Evolutionary conservation across 2,797 vertebrate genomes (phyloP).

Genomic region (Eulemur rubriventer): DNA sequence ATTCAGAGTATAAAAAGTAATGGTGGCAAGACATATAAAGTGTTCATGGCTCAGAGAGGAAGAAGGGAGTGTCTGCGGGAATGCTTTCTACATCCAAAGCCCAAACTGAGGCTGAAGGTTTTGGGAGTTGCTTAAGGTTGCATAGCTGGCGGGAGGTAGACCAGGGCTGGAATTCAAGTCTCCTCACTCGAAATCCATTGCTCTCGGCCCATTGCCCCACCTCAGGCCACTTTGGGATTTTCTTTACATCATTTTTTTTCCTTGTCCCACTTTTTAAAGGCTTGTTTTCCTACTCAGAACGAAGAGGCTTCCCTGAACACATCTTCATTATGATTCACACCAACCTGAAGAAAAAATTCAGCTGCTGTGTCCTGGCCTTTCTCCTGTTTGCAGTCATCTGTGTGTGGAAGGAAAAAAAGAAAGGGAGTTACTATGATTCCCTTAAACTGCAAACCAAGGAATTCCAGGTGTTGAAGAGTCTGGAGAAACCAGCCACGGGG

Average conservation of each 20-base stretch:
- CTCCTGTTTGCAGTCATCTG: slow-evolving; percentile 83
- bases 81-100: background rate
- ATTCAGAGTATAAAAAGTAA: background rate
- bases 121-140: background rate
- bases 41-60: background rate
- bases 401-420: slow-evolving; percentile 85
- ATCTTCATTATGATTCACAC: slow-evolving; percentile 85
- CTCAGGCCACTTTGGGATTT: background rate
- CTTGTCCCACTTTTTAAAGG: slow-evolving; percentile 68
- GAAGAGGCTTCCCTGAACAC: slow-evolving; percentile 57
- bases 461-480: slow-evolving; percentile 54
- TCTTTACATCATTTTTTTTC: background rate
- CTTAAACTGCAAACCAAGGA: slow-evolving; percentile 68
- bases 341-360: slow-evolving; percentile 83
- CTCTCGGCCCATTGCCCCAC: background rate
- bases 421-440: slow-evolving; percentile 77
- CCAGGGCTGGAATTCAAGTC: background rate
- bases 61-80: background rate
- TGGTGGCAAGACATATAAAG: background rate
- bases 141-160: background rate
- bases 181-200: background rate
- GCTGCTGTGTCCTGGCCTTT: slow-evolving; percentile 79
- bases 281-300: slow-evolving; percentile 59
- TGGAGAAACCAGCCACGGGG: slow-evolving; percentile 46
- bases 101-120: background rate